Base-by-base conservation (phyloP, 2,113 vertebrate genomes). In the Abramis brama region DNA sequence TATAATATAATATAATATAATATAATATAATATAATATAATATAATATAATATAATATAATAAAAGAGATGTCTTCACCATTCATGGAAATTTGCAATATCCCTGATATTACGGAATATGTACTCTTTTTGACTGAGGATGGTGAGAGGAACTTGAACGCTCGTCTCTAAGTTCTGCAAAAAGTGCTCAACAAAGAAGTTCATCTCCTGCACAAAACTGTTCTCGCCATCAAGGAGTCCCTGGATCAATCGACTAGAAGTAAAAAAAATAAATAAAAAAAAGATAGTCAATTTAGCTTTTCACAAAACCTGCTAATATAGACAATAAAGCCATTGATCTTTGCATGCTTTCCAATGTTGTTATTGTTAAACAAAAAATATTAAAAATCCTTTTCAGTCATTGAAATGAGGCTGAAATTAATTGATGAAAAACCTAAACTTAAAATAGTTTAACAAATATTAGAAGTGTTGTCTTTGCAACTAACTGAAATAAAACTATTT, bases 91-190 rank as follows among this genome's bases (percentile, higher is more conserved):
- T 2, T 86, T 15, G 95, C 64, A 25, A 99, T 96, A 82, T 98
- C 97, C 71, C 94, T 94, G 62, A 99, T 93, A 6, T 99, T 99
- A 64, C 97, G 96, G 92, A 99, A 99, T 87, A 99, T 93, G 33
- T 90, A 90, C 70, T 95, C 93, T 79, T 92, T 94, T 89, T 94
- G 92, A 88, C 91, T 93, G 66, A 93, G 77, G 78, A 94, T 86
- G 23, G 90, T 92, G 10, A 91, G 55, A 2, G 93, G 93, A 36
- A 92, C 15, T 3, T 89, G 77, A 19, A 30, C 64, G 84, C 90
- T 93, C 0, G 90, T 90, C 47, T 95, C 94, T 47, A 94, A 15
- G 55, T 86, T 75, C 64, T 89, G 88, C 6, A 95, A 86, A 84
- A 91, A 92, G 12, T 91, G 87, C 50, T 88, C 91, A 33, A 90